A percentile compares a stretch with the other conserved stretches of the same genome.
These are phyloP conservation scores for Otocyon megalotis DNA, from an alignment of 2,113 vertebrate species.

Conservation along the genomic window DNA sequence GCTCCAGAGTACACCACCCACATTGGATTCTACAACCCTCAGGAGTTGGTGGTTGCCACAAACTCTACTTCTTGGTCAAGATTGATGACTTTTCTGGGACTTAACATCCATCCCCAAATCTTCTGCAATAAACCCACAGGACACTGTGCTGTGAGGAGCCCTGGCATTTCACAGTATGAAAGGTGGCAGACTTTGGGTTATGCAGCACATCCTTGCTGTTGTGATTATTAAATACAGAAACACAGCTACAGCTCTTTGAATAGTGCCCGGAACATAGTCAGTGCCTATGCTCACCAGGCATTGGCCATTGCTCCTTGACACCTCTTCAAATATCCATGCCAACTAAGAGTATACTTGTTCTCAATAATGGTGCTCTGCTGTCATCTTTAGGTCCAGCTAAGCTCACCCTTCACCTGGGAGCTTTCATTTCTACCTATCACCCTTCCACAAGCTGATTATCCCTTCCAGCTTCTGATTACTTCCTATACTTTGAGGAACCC, in stretches of 20 bases:
- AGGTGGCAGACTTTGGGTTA: background rate
- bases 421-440: background rate
- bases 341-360: background rate
- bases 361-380: background rate
- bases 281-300: background rate
- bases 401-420: background rate
- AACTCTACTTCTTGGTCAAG: background rate
- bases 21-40: background rate
- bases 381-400: background rate
- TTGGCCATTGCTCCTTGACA: background rate
- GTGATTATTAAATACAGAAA: background rate
- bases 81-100: background rate
- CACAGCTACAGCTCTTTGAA: background rate
- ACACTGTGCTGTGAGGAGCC: background rate
- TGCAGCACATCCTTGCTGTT: background rate
- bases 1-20: background rate
- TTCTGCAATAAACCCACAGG: background rate
- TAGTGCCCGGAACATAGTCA: background rate
- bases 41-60: background rate
- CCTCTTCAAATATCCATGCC: background rate
- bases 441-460: background rate
- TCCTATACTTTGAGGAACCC: background rate
- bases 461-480: background rate
- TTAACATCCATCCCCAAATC: background rate
- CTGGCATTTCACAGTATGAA: background rate